Percentiles rank a stretch among this genome's conserved stretches.
Conservation (phyloP, 2,888 invertebrate species). For the Temnothorax ravouxi region DNA sequence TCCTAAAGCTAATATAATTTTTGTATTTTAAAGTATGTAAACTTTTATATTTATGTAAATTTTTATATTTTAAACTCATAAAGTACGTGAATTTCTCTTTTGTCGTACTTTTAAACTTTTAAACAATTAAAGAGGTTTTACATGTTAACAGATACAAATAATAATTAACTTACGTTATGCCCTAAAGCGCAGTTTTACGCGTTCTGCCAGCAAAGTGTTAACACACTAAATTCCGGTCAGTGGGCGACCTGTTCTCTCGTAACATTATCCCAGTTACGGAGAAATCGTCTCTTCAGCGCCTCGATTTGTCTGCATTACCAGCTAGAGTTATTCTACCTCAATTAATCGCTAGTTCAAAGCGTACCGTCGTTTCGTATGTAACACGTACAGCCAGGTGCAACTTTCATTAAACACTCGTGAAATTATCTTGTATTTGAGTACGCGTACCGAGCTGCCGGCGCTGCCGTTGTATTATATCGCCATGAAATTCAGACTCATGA, state of each 20-base stretch:
- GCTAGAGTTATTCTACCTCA: constrained; percentile 55
- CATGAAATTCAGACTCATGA: constrained; percentile 36
- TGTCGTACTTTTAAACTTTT: background rate
- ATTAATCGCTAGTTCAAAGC: constrained; percentile 63
- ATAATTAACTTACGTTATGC: background rate
- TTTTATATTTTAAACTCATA: background rate
- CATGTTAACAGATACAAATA: background rate
- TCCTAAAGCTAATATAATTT: background rate
- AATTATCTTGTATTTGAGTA: constrained; percentile 34
- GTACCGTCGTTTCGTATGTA: constrained; percentile 41
- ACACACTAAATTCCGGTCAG: constrained; percentile 79
- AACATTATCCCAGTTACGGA: constrained; percentile 82
- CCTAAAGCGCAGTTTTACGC: background rate
- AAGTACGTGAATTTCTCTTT: background rate
- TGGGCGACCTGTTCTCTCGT: constrained; percentile 80
- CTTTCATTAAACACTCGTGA: constrained; percentile 52
- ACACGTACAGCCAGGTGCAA: constrained; percentile 38
- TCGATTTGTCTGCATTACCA: constrained; percentile 61
- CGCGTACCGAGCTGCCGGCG: background rate
- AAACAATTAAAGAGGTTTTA: background rate
- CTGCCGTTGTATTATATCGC: background rate
- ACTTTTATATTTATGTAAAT: background rate
- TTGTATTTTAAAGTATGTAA: constrained; percentile 3
- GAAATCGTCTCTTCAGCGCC: constrained; percentile 79
- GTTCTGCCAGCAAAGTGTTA: background rate